phyloP scores from a whole-genome alignment of 1,140 invertebrate genomes.

The Drosophila subobscura region DNA sequence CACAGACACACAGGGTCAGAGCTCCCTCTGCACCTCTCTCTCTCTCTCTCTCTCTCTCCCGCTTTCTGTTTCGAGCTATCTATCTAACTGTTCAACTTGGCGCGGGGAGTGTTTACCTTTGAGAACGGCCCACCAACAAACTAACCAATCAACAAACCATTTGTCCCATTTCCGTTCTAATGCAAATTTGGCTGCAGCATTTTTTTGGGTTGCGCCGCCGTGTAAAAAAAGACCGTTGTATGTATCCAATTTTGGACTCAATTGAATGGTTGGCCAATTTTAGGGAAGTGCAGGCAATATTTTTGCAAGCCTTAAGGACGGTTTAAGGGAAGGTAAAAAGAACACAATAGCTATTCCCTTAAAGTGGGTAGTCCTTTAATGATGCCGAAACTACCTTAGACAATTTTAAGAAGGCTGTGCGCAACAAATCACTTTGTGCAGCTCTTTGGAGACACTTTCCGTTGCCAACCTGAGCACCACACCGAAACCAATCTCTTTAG shows the following conservation, averaged over 20 bases:
- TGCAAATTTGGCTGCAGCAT: constrained; percentile 37
- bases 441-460: constrained; percentile 24
- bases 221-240: constrained; percentile 3
- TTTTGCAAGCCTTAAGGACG: background rate
- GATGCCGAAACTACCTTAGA: background rate
- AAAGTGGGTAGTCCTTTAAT: background rate
- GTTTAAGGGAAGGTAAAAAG: too few species aligned
- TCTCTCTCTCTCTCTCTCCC: background rate
- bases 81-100: constrained; percentile 46
- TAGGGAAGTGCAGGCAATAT: background rate
- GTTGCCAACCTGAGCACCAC: background rate
- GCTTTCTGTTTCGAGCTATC: background rate
- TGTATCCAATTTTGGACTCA: background rate
- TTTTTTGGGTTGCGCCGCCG: constrained; percentile 4
- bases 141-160: background rate
- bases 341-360: too few species aligned
- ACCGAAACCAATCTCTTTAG: constrained; percentile 2
- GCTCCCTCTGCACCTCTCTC: constrained; percentile 2
- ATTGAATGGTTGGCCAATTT: background rate
- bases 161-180: constrained; percentile 5
- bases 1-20: constrained; percentile 24
- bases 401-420: constrained; percentile 1
- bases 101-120: constrained; percentile 37
- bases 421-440: constrained; percentile 13
- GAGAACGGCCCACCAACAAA: constrained; percentile 4